Evolutionary conservation across 2,113 vertebrate species (phyloP), one percentile per base, ranked within the genome.

Genomic region (Hypanus sabinus): DNA sequence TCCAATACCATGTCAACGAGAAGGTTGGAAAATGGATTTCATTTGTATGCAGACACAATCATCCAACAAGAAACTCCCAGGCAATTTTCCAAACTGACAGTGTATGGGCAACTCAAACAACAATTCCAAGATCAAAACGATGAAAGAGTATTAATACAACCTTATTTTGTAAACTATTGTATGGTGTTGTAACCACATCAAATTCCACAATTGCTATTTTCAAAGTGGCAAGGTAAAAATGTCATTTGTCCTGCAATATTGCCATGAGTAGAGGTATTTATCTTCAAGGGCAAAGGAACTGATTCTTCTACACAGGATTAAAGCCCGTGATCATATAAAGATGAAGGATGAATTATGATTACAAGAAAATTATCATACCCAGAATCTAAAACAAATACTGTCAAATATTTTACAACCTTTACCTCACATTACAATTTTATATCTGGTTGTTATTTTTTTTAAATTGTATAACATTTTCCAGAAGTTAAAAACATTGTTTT

Each of bases 71-170:
- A 90, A 33, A 16, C 65, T 87, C 27, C 55, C 57, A 87, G 57
- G 57, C 81, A 60, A 87, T 14, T 87, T 87, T n/a, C 4, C 11
- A 60, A 87, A 87, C 83, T 30, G 27, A 5, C 1, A 65, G 3
- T 62, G 27, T 65, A 30, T 33, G 5, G n/a, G 30, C 18, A 20
- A 7, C 30, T 33, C 65, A 16, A 14, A n/a, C 33, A 90, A 9
- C 62, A 62, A 62, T 88, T 88, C 83, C 83, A 88, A 88, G 83
- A 30, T 68, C 60, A 90, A 90, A 83, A 68, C 60, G 65, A 62
- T 65, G 18, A 30, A 65, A 90, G 30, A 90, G 57, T n/a, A 65
- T 65, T 90, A 90, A 65, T 33, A 11, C 55, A 46, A 14, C 81
- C 81, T 85, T 20, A 14, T 60, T 85, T 85, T 85, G 20, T 6